Evolutionary conservation across 1,140 invertebrate species (phyloP), one percentile per base, ranked within the genome.

Genomic region (Plodia interpunctella): DNA sequence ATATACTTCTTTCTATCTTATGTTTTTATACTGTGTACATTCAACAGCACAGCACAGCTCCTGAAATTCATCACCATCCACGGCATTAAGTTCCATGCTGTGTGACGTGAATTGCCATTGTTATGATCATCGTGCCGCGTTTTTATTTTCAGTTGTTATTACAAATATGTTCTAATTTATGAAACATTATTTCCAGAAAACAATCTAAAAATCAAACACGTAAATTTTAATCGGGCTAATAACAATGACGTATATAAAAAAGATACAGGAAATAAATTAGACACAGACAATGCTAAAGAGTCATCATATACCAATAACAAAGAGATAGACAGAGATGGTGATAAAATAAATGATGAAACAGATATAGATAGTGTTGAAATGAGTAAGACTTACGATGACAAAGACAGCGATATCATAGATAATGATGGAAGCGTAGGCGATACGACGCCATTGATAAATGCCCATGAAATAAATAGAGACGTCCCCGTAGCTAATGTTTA

Each of bases 311-410:
- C 30, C 30, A 32, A 32, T 32, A 9, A 32, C 9, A 5, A 3
- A 25, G 21, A 32, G 9, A 1, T 32, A 32, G 30, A 32, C 9
- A 32, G 30, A 32, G 30, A 32, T 10, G 10, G 30, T 1, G 30
- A 32, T 44, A 44, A 21, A 17, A 59, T 5, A 21, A 60, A 57
- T 55, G 13, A 56, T 53, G 49, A 28, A 53, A 38, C 57, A 35
- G 18, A 61, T 50, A 25, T 15, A 53, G 5, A n/a, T 21, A 53
- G 21, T 4, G 51, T 3, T n/a, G 13, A 53, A 13, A 25, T 25
- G 20, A 53, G 13, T 0, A n/a, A 21, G 8, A 20, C 0, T 20
- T n/a, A 53, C 10, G 20, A 20, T 10, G 17, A 20, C 10, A 51
- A 15, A 51, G 18, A 51, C 6, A 20, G 4, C 8, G 49, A 51